Conservation (phyloP, 2,113 vertebrate species). For the Psammodynastes pulverulentus region DNA sequence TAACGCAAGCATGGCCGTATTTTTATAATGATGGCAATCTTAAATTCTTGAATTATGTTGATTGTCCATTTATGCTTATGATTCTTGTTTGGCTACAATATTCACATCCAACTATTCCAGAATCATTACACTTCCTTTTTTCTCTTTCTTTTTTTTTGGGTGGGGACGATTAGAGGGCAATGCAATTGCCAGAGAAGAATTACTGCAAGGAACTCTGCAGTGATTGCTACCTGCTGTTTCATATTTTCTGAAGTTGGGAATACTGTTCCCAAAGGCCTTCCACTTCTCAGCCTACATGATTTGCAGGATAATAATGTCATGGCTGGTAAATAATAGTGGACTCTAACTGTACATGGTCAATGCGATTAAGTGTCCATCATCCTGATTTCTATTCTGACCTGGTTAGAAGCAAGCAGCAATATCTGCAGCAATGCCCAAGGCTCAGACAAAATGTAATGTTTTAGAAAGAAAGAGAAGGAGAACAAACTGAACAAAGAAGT, state of each 20-base stretch:
- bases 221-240: slow-evolving; percentile 79
- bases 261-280: slow-evolving; percentile 74
- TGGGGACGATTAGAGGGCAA: slow-evolving; percentile 74
- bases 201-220: slow-evolving; percentile 68
- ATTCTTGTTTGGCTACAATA: slow-evolving; percentile 48
- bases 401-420: slow-evolving; percentile 57
- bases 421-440: slow-evolving; percentile 48
- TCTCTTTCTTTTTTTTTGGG: slow-evolving; percentile 45
- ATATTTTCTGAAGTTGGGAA: slow-evolving; percentile 69
- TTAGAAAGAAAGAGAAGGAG: slow-evolving; percentile 46
- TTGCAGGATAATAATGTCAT: slow-evolving; percentile 82
- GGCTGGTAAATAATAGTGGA: slow-evolving; percentile 83
- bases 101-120: slow-evolving; percentile 56
- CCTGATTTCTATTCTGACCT: slow-evolving; percentile 71
- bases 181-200: slow-evolving; percentile 70
- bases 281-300: slow-evolving; percentile 77
- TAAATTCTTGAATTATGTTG: slow-evolving; percentile 37
- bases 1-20: background rate
- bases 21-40: background rate
- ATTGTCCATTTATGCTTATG: slow-evolving; percentile 53
- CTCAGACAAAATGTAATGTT: slow-evolving; percentile 49
- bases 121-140: slow-evolving; percentile 52
- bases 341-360: slow-evolving; percentile 79
- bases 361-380: slow-evolving; percentile 77
- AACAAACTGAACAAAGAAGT: slow-evolving; percentile 40